phyloP scores from a whole-genome alignment of 2,888 invertebrate genomes.

The Ametastegia equiseti region DNA sequence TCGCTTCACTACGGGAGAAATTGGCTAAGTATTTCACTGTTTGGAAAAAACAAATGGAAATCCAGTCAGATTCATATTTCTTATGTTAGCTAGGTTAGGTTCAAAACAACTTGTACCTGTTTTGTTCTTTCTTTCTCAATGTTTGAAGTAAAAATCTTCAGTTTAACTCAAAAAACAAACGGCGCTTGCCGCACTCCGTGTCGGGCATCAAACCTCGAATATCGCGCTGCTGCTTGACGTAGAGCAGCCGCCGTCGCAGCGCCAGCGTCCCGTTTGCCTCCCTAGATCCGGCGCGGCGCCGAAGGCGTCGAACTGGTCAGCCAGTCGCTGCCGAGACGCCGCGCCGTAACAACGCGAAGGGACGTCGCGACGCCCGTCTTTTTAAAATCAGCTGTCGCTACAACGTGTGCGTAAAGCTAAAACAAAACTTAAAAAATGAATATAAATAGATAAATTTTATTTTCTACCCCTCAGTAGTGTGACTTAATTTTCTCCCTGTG shows the following conservation, averaged over 20 bases:
- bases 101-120: no score
- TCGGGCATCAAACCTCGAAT: not conserved
- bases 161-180: no score
- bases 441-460: not conserved
- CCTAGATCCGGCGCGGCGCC: not conserved
- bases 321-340: slow-evolving; percentile 62
- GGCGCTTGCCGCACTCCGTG: not conserved
- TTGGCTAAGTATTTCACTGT: no score
- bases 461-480: not conserved
- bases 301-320: slow-evolving; percentile 28
- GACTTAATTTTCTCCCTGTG: not conserved
- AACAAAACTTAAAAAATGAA: not conserved
- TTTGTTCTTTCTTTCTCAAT: not conserved
- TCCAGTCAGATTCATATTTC: no score
- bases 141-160: not conserved
- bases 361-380: slow-evolving; percentile 32
- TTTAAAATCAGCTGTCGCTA: not conserved
- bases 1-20: no score
- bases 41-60: no score
- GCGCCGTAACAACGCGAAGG: slow-evolving; percentile 43
- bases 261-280: slow-evolving; percentile 4
- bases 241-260: not conserved
- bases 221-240: not conserved
- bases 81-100: no score
- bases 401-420: not conserved